phyloP scores from a whole-genome alignment of 1,140 invertebrate genomes.

The Carposina sasakii region DNA sequence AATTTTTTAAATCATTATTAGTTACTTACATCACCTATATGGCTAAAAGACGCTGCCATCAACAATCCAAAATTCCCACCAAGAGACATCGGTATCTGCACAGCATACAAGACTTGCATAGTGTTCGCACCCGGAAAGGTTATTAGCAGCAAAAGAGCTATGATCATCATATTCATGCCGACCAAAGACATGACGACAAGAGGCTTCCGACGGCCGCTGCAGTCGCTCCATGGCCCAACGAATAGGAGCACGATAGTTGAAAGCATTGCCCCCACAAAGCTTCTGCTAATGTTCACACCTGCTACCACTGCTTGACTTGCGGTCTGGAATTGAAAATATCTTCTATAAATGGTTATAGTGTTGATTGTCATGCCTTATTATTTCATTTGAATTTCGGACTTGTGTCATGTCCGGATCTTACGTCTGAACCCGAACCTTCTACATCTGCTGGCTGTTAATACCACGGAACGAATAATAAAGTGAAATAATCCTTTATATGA shows the following conservation, averaged over 20 bases:
- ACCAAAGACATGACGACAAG: conserved; percentile 57
- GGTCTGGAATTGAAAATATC: conserved; percentile 41
- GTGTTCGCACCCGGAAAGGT: conserved; percentile 56
- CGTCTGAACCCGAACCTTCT: too few relatives aligned
- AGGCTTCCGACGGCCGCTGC: conserved; percentile 63
- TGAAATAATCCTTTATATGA: too few relatives aligned
- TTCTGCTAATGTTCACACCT: conserved; percentile 51
- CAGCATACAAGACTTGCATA: conserved; percentile 51
- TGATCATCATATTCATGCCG: conserved; percentile 61
- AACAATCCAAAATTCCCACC: conserved; percentile 63
- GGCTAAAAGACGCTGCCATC: conserved; percentile 55
- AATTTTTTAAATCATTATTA: too few relatives aligned
- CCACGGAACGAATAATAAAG: too few relatives aligned
- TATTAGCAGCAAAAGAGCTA: conserved; percentile 47
- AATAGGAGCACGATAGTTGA: conserved; percentile 56
- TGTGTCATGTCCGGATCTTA: too few relatives aligned
- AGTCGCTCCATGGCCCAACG: conserved; percentile 68
- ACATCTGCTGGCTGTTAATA: too few relatives aligned
- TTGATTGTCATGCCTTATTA: too few relatives aligned
- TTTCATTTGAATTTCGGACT: too few relatives aligned
- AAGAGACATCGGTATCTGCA: conserved; percentile 62
- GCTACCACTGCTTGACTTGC: conserved; percentile 61
- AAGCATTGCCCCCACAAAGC: conserved; percentile 58
- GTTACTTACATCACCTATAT: conserved; percentile 65
- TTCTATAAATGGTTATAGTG: too few relatives aligned